Evolutionary conservation across 1,140 invertebrate species (phyloP).

Genomic region (Eurosta solidaginis): DNA sequence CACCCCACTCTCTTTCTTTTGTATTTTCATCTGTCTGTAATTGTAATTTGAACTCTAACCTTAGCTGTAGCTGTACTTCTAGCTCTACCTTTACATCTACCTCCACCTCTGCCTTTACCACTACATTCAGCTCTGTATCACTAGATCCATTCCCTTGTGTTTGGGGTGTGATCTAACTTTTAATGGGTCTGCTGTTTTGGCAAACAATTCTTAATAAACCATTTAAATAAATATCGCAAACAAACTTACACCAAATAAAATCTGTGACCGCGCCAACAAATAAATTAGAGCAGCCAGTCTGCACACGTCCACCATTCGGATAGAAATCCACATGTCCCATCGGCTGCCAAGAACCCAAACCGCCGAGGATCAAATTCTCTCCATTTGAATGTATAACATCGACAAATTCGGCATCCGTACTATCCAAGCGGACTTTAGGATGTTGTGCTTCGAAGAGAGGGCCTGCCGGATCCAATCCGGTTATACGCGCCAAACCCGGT

Average conservation of each 20-base stretch:
- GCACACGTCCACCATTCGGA: conserved; percentile 87
- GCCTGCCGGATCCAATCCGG: conserved; percentile 88
- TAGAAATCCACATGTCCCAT: conserved; percentile 93
- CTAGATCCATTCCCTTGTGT: too few species aligned
- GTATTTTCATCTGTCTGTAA: too few species aligned
- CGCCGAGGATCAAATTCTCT: conserved; percentile 82
- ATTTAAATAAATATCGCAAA: not conserved
- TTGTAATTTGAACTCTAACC: too few species aligned
- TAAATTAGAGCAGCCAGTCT: conserved; percentile 82
- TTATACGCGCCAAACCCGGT: conserved; percentile 82
- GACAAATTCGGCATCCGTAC: conserved; percentile 86
- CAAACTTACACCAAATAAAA: conserved; percentile 82
- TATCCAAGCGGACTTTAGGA: conserved; percentile 77
- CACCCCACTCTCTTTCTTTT: too few species aligned
- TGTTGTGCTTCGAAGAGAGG: conserved; percentile 88
- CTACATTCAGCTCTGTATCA: too few species aligned
- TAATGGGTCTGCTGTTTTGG: too few species aligned
- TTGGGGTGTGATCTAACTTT: too few species aligned
- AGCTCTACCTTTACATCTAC: too few species aligned
- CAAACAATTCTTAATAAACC: not conserved
- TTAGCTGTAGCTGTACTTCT: too few species aligned
- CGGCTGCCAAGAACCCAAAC: conserved; percentile 81
- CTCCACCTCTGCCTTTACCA: too few species aligned
- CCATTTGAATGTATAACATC: conserved; percentile 95
- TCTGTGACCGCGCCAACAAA: conserved; percentile 90